A percentile compares a stretch with the other conserved stretches of the same genome.
These are phyloP conservation scores for Oreohelix idahoensis DNA, from an alignment of 1,140 invertebrate species.

Conservation along the genomic window DNA sequence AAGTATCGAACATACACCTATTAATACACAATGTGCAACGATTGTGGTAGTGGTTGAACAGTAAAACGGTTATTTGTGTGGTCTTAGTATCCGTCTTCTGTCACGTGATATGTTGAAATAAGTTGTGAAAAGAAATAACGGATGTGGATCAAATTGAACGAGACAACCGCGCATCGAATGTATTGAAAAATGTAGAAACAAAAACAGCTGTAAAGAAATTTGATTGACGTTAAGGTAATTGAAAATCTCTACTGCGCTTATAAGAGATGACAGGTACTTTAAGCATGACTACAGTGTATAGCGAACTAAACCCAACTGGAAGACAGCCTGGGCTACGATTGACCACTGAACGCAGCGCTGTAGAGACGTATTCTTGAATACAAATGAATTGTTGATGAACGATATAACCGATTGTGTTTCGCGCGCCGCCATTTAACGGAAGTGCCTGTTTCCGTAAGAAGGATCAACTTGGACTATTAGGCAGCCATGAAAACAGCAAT, in stretches of 20 bases:
- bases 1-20: too few species aligned
- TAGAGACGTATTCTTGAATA: not conserved
- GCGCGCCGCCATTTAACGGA: not conserved
- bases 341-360: not conserved
- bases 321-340: not conserved
- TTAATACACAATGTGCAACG: too few species aligned
- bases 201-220: not conserved
- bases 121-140: too few species aligned
- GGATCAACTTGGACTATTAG: conserved; percentile 18
- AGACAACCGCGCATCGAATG: too few species aligned
- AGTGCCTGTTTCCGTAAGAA: conserved; percentile 18
- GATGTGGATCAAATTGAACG: too few species aligned
- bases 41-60: too few species aligned
- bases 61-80: too few species aligned
- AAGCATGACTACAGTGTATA: not conserved
- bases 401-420: conserved; percentile 1
- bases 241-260: not conserved
- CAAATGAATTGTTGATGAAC: not conserved
- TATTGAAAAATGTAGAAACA: too few species aligned
- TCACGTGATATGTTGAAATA: too few species aligned
- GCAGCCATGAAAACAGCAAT: conserved; percentile 26
- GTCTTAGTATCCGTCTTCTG: too few species aligned
- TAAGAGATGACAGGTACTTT: not conserved
- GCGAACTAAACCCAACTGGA: not conserved
- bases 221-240: not conserved